Conservation (phyloP, 2,113 vertebrate species). For the Chaenocephalus aceratus region DNA sequence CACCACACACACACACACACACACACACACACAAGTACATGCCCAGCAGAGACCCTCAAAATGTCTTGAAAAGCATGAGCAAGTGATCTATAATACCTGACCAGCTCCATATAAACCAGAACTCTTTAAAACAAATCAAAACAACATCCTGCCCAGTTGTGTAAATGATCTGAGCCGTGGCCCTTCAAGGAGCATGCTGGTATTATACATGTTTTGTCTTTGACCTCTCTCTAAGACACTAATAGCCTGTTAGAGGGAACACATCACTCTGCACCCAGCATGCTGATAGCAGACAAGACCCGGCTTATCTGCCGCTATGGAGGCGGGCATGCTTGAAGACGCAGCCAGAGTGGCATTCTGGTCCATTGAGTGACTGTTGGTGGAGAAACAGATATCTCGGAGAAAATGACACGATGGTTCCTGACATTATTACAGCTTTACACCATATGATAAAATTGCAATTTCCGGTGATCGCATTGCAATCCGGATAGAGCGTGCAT, state of each 20-base stretch:
- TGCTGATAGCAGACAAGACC: slow-evolving; percentile 48
- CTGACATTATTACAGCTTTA: not conserved
- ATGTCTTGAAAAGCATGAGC: not conserved
- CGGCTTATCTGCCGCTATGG: slow-evolving; percentile 29
- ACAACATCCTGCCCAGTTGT: slow-evolving; percentile 2
- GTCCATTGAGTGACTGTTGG: slow-evolving; percentile 4
- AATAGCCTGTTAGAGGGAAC: slow-evolving; percentile 61
- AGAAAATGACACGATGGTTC: not conserved
- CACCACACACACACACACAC: too few species aligned
- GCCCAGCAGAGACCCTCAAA: not conserved
- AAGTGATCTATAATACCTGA: not conserved
- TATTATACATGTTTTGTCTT: slow-evolving; percentile 37
- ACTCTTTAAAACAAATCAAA: slow-evolving; percentile 13
- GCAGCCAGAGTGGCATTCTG: slow-evolving; percentile 11
- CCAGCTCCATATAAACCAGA: not conserved
- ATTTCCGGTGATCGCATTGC: too few species aligned
- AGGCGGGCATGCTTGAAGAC: slow-evolving; percentile 26
- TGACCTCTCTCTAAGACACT: slow-evolving; percentile 59
- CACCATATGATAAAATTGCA: too few species aligned
- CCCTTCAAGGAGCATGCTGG: slow-evolving; percentile 1
- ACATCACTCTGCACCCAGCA: slow-evolving; percentile 71
- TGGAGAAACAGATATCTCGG: slow-evolving; percentile 13
- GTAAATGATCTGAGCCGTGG: slow-evolving; percentile 13
- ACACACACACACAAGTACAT: not conserved
- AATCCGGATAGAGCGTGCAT: too few species aligned